phyloP scores from a whole-genome alignment of 2,888 invertebrate genomes.

The Brachylomia viminalis region DNA sequence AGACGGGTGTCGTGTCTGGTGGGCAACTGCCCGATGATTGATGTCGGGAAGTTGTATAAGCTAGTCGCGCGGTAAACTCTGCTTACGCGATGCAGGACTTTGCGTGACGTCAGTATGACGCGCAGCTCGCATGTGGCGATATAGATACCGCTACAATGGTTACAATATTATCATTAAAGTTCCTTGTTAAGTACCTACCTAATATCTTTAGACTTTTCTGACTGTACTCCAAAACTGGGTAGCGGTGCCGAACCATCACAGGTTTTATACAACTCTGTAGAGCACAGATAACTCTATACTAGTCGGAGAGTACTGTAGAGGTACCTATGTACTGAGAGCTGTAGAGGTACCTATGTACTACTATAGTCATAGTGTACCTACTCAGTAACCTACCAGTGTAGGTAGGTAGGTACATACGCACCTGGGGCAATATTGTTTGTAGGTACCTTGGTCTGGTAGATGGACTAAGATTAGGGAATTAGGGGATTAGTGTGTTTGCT shows the following conservation, averaged over 20 bases:
- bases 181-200: background rate
- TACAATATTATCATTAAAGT: conserved; percentile 5
- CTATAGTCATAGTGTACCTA: background rate
- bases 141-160: too few species aligned
- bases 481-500: background rate
- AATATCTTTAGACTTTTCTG: conserved; percentile 6
- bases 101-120: too few species aligned
- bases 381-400: background rate
- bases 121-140: too few species aligned
- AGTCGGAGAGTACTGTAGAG: too few species aligned
- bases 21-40: too few species aligned
- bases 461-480: too few species aligned
- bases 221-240: background rate
- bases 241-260: background rate
- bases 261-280: background rate
- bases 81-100: too few species aligned
- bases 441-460: background rate
- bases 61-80: too few species aligned
- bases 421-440: background rate
- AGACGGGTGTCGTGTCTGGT: too few species aligned
- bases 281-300: too few species aligned
- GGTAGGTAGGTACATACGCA: background rate
- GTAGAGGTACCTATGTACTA: background rate
- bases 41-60: too few species aligned
- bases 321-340: too few species aligned